A percentile compares a stretch with the other conserved stretches of the same genome.
These are phyloP conservation scores for Ia io DNA, from an alignment of 2,113 vertebrate species.

Conservation along the genomic window DNA sequence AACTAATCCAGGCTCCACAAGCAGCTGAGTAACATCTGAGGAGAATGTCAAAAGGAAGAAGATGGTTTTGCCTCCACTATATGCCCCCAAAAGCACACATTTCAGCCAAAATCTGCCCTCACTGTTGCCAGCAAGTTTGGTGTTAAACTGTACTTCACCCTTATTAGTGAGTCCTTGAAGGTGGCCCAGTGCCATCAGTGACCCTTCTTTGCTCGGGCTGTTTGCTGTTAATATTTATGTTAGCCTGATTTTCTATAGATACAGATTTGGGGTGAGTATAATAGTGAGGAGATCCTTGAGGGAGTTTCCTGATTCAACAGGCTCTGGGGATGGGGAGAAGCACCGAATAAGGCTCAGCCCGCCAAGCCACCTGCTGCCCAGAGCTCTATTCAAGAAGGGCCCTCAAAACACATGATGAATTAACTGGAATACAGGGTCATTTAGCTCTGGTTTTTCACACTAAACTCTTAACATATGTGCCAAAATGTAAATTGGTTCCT, in stretches of 20 bases:
- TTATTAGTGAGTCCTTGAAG: not conserved
- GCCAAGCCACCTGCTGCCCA: not conserved
- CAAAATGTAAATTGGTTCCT: slow-evolving; percentile 19
- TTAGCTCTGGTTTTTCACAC: slow-evolving; percentile 38
- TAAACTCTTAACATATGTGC: not conserved
- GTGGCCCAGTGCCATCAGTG: not conserved
- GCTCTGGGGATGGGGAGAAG: not conserved
- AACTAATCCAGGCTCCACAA: not conserved
- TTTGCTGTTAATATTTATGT: not conserved
- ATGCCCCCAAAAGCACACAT: not conserved
- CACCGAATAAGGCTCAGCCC: not conserved
- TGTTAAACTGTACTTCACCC: not conserved
- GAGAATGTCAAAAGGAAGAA: not conserved
- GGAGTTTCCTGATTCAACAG: not conserved
- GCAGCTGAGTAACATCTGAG: not conserved
- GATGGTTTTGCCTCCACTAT: not conserved
- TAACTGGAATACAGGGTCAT: not conserved
- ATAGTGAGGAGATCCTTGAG: not conserved
- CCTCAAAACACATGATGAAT: not conserved
- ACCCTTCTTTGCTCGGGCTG: not conserved
- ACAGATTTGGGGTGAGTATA: not conserved
- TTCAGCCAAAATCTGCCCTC: not conserved
- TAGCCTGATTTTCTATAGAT: not conserved
- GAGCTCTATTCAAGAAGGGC: not conserved
- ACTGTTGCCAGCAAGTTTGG: not conserved